Evolutionary conservation across 2,888 invertebrate genomes (phyloP).

Genomic region (Drosophila austrosaltans): DNA sequence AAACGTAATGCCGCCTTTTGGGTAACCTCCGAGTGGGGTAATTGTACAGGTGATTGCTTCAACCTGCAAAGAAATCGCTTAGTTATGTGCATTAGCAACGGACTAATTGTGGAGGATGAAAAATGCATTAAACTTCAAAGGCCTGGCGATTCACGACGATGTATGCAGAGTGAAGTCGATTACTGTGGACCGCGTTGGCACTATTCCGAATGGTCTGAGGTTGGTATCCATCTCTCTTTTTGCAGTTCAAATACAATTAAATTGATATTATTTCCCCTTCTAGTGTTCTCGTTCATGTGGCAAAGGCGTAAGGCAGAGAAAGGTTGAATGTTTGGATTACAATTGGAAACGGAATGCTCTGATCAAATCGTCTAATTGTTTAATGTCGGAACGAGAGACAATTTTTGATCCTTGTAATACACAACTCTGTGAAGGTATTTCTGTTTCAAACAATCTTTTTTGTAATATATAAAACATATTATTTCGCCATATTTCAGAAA

Average conservation of each 20-base stretch:
- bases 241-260: background rate
- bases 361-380: background rate
- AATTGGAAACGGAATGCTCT: constrained; percentile 10
- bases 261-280: background rate
- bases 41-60: constrained; percentile 81
- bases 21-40: constrained; percentile 91
- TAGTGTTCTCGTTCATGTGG: constrained; percentile 12
- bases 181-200: constrained; percentile 84
- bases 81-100: constrained; percentile 71
- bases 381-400: background rate
- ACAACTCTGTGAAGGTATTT: constrained; percentile 3
- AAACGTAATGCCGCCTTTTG: constrained; percentile 84
- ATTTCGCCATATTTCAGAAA: background rate
- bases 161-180: constrained; percentile 82
- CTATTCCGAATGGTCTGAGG: constrained; percentile 86
- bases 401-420: constrained; percentile 3
- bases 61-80: constrained; percentile 66
- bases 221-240: constrained; percentile 59
- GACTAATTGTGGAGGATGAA: background rate
- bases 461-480: background rate
- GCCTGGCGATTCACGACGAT: constrained; percentile 87
- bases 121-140: constrained; percentile 81
- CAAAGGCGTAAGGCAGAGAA: background rate
- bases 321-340: constrained; percentile 9
- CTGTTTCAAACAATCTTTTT: background rate